These are phyloP conservation scores for Erynnis tages DNA, from an alignment of 2,888 invertebrate species.

Conservation along the genomic window DNA sequence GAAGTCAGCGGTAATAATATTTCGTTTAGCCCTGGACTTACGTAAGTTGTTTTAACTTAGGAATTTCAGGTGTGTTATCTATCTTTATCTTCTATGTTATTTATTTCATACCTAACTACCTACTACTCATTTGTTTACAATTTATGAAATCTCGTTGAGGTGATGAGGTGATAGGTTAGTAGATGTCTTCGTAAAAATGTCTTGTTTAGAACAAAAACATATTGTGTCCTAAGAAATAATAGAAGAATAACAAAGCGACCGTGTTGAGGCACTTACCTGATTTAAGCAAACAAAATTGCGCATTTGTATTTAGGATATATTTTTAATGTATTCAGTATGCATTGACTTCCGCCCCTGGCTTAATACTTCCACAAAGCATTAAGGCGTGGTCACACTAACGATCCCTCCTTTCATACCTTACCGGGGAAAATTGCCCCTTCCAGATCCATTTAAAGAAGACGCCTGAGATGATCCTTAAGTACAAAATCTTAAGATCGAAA, in stretches of 20 bases:
- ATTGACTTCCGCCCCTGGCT: constrained; percentile 42
- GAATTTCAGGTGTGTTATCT: too few species aligned
- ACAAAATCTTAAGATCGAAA: constrained; percentile 20
- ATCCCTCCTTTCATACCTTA: constrained; percentile 58
- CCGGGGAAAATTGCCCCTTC: constrained; percentile 70
- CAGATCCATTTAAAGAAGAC: constrained; percentile 32
- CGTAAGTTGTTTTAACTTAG: too few species aligned
- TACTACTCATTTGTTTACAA: too few species aligned
- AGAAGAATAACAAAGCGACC: background rate
- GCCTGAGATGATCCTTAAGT: constrained; percentile 1
- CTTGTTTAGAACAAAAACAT: too few species aligned
- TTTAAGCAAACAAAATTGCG: constrained; percentile 10
- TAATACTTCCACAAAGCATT: constrained; percentile 50
- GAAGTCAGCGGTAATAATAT: too few species aligned
- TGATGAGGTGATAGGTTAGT: too few species aligned
- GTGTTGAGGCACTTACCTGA: background rate
- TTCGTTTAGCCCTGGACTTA: too few species aligned
- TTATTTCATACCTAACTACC: too few species aligned
- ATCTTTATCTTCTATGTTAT: too few species aligned
- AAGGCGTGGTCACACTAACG: constrained; percentile 67
- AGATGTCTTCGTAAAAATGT: too few species aligned
- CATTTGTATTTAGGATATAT: constrained; percentile 25
- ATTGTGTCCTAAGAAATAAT: too few species aligned
- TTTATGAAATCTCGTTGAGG: too few species aligned
- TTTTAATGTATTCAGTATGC: constrained; percentile 26